Conservation (phyloP, 37 sponge, comb jelly and placozoan species). For the Ianthella basta region DNA sequence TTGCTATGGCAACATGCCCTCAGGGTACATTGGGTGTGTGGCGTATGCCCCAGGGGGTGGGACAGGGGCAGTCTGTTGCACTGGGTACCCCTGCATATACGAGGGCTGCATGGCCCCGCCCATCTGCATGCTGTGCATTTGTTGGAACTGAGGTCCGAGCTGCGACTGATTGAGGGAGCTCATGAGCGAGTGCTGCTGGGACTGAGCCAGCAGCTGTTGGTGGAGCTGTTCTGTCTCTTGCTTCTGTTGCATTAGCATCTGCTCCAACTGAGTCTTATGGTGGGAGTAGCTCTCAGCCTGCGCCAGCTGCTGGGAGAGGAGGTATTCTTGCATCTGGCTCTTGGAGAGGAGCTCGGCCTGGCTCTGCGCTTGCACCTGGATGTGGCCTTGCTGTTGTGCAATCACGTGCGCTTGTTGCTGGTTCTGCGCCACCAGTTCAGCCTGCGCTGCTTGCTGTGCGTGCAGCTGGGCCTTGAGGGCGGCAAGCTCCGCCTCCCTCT, state of each 20-base stretch:
- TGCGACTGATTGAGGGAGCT: too few relatives aligned
- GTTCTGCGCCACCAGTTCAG: constrained; percentile 48
- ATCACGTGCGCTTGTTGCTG: constrained; percentile 39
- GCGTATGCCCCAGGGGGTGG: too few relatives aligned
- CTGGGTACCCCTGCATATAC: too few relatives aligned
- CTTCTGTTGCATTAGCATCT: constrained; percentile 40
- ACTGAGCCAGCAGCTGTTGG: constrained; percentile 1
- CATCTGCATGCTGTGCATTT: too few relatives aligned
- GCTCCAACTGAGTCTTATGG: constrained; percentile 45
- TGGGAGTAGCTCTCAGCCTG: constrained; percentile 42
- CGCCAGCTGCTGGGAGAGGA: constrained; percentile 5
- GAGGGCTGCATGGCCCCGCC: too few relatives aligned
- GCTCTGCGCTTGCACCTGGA: constrained; percentile 46
- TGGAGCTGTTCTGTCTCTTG: constrained; percentile 14
- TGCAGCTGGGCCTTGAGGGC: constrained; percentile 30
- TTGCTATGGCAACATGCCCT: too few relatives aligned
- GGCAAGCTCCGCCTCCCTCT: constrained; percentile 8
- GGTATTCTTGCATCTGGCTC: constrained; percentile 43
- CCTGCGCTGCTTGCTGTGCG: constrained; percentile 33
- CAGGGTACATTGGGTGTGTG: too few relatives aligned
- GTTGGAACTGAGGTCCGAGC: too few relatives aligned
- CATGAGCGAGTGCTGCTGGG: constrained; percentile 7
- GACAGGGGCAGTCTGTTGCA: too few relatives aligned
- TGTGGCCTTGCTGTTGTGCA: constrained; percentile 40
- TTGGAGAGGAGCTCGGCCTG: constrained; percentile 58